phyloP scores from a whole-genome alignment of 2,113 vertebrate genomes.

The Channa maculata region DNA sequence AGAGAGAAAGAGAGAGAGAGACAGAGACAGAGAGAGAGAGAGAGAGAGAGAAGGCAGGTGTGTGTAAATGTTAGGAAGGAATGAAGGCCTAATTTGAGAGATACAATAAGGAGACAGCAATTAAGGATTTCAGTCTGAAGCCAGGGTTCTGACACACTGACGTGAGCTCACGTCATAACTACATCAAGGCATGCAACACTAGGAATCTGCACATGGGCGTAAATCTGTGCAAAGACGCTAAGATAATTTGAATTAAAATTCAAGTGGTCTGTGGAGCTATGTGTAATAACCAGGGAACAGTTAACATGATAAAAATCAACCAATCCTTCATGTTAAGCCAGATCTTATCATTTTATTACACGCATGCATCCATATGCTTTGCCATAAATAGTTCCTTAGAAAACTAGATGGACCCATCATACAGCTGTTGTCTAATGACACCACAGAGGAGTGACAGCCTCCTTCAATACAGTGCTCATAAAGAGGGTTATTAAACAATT shows the following conservation, averaged over 20 bases:
- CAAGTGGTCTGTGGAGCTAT: slow-evolving; percentile 6
- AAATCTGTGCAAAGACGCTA: slow-evolving; percentile 14
- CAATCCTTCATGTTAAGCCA: slow-evolving; percentile 8
- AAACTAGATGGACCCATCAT: slow-evolving; percentile 50
- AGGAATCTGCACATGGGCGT: slow-evolving; percentile 29
- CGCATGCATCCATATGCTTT: neutral
- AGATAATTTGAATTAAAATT: slow-evolving; percentile 8
- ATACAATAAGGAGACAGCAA: slow-evolving; percentile 58
- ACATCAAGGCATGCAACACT: slow-evolving; percentile 23
- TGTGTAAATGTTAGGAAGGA: slow-evolving; percentile 41
- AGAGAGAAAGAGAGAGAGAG: neutral
- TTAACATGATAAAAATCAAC: slow-evolving; percentile 4
- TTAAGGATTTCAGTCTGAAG: slow-evolving; percentile 40
- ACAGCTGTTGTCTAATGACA: slow-evolving; percentile 24
- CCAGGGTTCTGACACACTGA: slow-evolving; percentile 54
- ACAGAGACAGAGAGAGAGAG: slow-evolving; percentile 15
- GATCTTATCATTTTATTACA: slow-evolving; percentile 2
- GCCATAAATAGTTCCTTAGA: slow-evolving; percentile 1
- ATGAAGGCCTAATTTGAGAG: slow-evolving; percentile 38
- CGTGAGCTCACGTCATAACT: slow-evolving; percentile 42
- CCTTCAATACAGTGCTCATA: slow-evolving; percentile 58
- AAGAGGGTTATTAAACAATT: slow-evolving; percentile 55
- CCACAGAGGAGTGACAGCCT: slow-evolving; percentile 47
- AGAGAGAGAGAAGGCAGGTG: slow-evolving; percentile 57
- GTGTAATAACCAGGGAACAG: neutral